A percentile compares a stretch with the other conserved stretches of the same genome.
phyloP scores from a whole-genome alignment of 2,888 invertebrate genomes.

The Tinea pellionella region DNA sequence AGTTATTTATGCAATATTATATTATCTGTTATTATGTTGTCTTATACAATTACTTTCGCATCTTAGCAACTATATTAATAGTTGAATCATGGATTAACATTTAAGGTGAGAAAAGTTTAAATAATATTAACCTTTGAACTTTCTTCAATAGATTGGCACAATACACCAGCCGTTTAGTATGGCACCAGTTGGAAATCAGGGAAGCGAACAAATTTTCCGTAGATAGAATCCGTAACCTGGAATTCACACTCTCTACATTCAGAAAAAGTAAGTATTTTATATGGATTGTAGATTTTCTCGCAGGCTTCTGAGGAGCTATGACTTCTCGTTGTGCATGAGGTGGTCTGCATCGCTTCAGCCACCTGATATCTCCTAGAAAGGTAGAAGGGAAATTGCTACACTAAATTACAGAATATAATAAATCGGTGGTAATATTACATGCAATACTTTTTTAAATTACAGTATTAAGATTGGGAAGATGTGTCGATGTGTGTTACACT shows the following conservation, averaged over 20 bases:
- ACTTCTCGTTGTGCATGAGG: too few relatives aligned
- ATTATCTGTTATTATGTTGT: slow-evolving; percentile 4
- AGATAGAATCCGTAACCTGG: slow-evolving; percentile 82
- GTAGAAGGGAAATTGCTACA: too few relatives aligned
- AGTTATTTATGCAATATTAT: slow-evolving; percentile 16
- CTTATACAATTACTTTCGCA: background rate
- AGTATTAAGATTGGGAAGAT: slow-evolving; percentile 90
- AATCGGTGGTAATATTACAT: too few relatives aligned
- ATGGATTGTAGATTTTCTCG: background rate
- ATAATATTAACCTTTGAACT: background rate
- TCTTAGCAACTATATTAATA: too few relatives aligned
- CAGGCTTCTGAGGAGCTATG: too few relatives aligned
- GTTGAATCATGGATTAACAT: too few relatives aligned
- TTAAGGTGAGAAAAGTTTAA: too few relatives aligned
- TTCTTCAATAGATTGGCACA: slow-evolving; percentile 76
- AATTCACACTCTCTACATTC: slow-evolving; percentile 85
- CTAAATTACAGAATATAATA: too few relatives aligned
- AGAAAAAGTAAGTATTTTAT: slow-evolving; percentile 76
- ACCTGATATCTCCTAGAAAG: too few relatives aligned
- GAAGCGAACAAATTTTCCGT: slow-evolving; percentile 73
- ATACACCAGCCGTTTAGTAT: slow-evolving; percentile 82
- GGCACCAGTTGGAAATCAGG: slow-evolving; percentile 79
- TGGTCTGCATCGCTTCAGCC: too few relatives aligned
- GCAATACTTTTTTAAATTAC: slow-evolving; percentile 40
- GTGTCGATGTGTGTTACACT: slow-evolving; percentile 82